Evolutionary conservation across 2,113 vertebrate species (phyloP), one percentile per base, ranked within the genome.

Genomic region (Gasterosteus nipponicus): DNA sequence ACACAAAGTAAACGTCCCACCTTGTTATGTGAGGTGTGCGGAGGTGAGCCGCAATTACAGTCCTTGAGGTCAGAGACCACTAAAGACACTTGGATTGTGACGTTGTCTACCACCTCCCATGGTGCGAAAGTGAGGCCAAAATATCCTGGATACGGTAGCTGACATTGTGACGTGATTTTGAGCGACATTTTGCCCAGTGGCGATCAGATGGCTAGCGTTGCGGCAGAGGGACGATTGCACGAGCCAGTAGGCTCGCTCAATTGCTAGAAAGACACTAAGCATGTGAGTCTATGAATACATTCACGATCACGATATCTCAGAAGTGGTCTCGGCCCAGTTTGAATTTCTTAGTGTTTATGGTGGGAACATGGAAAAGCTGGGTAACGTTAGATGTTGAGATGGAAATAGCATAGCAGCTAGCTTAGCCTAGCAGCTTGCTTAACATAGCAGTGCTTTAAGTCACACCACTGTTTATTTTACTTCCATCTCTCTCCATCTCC

Each of bases 1-100:
- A 90, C 68, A 76, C 71, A 77, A 80, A 78, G 77, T 80, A 82
- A 86, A 89, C 86, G 78, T 59, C 80, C 47, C 26, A 83, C 73
- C 38, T 66, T 80, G 74, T 82, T 79, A 80, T 77, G 64, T 57
- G 62, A 85, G 80, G 74, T 72, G 38, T 31, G 51, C n/a, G 5
- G 3, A 83, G 54, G 56, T 35, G 56, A 67, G 19, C 41, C 19
- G 58, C 69, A 74, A 75, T 70, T 85, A 35, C 44, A 11, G 29
- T 58, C 22, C 18, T 51, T 56, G 60, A 57, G 35, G 18, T 62
- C 57, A 35, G 31, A 59, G 39, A 15, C 12, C 38, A 58, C 41
- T 10, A 57, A 3, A 4, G n/a, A 54, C 11, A 38, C 42, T 70
- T 31, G 18, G 31, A 63, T 58, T 42, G 7, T 51, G 70, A 58